A percentile compares a stretch with the other conserved stretches of the same genome.
Evolutionary conservation across 92 coral and sea anemone genomes (phyloP).

Genomic region (Galaxea fascicularis): DNA sequence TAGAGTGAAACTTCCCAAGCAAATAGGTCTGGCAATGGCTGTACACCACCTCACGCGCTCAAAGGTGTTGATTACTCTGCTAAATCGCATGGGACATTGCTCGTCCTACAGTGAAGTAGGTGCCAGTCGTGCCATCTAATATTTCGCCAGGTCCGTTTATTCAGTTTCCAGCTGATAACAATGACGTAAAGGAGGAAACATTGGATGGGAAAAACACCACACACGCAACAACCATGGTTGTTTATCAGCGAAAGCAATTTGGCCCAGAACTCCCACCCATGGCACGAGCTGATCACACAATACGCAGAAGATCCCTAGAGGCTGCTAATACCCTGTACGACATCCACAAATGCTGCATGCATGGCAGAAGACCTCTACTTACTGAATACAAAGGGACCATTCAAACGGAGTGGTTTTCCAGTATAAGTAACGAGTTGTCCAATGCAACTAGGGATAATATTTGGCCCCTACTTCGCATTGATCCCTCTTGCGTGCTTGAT

Average conservation of each 20-base stretch:
- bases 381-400: background rate
- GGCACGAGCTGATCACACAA: background rate
- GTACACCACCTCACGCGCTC: conserved; percentile 63
- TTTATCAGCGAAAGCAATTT: background rate
- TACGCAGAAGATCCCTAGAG: background rate
- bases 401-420: background rate
- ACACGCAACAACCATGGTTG: background rate
- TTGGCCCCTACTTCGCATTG: too few relatives aligned
- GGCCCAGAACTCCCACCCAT: background rate
- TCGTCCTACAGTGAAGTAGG: conserved; percentile 47
- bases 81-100: conserved; percentile 49
- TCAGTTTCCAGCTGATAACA: too few relatives aligned
- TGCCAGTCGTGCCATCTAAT: too few relatives aligned
- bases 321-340: background rate
- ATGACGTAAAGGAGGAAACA: too few relatives aligned
- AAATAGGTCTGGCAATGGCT: conserved; percentile 62
- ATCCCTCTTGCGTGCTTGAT: too few relatives aligned
- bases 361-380: background rate
- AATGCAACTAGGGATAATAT: too few relatives aligned
- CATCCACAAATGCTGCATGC: background rate
- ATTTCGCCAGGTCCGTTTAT: too few relatives aligned
- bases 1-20: too few relatives aligned
- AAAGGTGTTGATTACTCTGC: conserved; percentile 37
- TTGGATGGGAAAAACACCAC: background rate
- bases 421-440: too few relatives aligned